Base-by-base conservation (phyloP, 2,113 vertebrate species). In the Oriolus oriolus region DNA sequence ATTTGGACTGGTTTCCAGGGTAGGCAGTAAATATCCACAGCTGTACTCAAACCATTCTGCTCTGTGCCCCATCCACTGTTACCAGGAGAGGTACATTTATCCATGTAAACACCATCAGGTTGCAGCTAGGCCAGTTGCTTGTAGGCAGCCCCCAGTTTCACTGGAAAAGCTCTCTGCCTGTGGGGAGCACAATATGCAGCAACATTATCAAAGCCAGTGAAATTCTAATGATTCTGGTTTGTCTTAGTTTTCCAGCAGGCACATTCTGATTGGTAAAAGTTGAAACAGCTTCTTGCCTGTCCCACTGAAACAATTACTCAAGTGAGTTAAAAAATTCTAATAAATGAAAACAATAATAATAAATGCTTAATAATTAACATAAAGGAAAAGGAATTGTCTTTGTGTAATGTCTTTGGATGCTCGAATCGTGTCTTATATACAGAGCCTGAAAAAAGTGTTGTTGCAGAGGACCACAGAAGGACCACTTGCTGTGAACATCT, bases 1-100 rank as follows among this genome's bases (percentile, higher is more conserved):
- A 9, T 64, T 56, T 12, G 5, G 11, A 30, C 10, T 21, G 57
- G 14, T 65, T 65, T 69, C 39, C 53, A 52, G 21, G 21, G 15
- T 0, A 11, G 0, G 1, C 28, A 45, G 37, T 20, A 88, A 56
- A 86, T 53, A 69, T 6, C 77, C 0, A 0, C 50, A 77, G 31
- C 37, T 77, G 22, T 49, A 45, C 23, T 70, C 16, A 56, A 50
- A 50, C 2, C 53, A 24, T 44, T 77, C 53, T 85, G 5, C 35
- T 81, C 39, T 45, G 23, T 35, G 35, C 2, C 12, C 18, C 20
- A 10, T 14, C 11, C 13, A 9, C 27, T 50, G 5, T 31, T 84
- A 47, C 7, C 23, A 80, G 27, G 22, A 88, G 53, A 45, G 47
- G 8, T 1, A 6, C 8, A 8, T 77, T 91, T 64, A 65, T 57